Evolutionary conservation across 2,797 vertebrate species (phyloP).

Genomic region (Hafferia zeledoni): DNA sequence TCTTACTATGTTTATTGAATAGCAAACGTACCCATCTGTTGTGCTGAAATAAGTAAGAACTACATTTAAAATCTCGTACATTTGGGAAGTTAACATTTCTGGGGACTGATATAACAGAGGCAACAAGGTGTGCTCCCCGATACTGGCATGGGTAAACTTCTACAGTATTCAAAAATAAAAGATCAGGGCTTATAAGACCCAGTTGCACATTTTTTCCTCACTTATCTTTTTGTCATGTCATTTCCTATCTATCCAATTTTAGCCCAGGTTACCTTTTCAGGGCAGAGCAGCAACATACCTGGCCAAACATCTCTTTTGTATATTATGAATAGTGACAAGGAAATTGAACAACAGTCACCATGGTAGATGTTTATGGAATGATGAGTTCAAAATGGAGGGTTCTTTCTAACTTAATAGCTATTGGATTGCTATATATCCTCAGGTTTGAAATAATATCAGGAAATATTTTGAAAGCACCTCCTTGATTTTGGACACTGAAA

Average conservation of each 20-base stretch:
- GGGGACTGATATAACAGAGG: background rate
- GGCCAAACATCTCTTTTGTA: background rate
- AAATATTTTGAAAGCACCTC: background rate
- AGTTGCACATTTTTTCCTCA: background rate
- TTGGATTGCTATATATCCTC: background rate
- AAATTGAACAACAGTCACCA: background rate
- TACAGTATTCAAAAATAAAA: conserved; percentile 11
- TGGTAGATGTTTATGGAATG: background rate
- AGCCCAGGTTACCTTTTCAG: background rate
- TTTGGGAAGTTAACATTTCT: conserved; percentile 31
- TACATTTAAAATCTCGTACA: background rate
- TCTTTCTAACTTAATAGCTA: background rate
- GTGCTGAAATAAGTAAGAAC: conserved; percentile 15
- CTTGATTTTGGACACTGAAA: background rate
- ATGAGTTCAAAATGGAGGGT: background rate
- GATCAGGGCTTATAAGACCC: background rate
- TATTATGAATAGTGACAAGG: background rate
- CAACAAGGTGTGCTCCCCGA: conserved; percentile 15
- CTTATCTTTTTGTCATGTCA: background rate
- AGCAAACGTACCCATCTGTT: conserved; percentile 58
- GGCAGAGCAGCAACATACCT: background rate
- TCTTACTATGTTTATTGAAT: conserved; percentile 59
- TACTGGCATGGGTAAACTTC: background rate
- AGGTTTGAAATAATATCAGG: background rate
- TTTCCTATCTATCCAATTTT: background rate